phyloP scores from a whole-genome alignment of 2,113 vertebrate species.

The Malurus cyaneus region DNA sequence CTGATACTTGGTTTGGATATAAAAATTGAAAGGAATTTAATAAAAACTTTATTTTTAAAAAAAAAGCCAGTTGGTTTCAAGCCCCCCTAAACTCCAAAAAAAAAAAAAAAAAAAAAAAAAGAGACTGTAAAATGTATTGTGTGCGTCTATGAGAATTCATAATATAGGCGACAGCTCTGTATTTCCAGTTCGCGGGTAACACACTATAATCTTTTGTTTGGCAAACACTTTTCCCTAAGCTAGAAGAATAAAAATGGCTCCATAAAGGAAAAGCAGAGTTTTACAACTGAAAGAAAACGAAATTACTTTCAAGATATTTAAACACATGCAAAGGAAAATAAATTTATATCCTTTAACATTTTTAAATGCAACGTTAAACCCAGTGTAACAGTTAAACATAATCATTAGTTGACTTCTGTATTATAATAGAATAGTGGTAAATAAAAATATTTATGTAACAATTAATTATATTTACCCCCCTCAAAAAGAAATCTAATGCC shows the following conservation, averaged over 20 bases:
- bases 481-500: not conserved
- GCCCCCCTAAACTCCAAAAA: not conserved
- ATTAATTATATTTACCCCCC: not conserved
- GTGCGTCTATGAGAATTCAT: not conserved
- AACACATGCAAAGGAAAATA: not conserved
- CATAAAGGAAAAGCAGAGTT: not conserved
- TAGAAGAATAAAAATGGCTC: not conserved
- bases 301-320: not conserved
- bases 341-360: not conserved
- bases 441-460: not conserved
- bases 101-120: not conserved
- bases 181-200: rapidly evolving
- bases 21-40: not conserved
- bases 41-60: not conserved
- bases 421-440: not conserved
- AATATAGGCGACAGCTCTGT: rapidly evolving
- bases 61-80: not conserved
- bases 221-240: not conserved
- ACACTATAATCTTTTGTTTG: not conserved
- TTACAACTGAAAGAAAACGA: not conserved
- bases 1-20: not conserved
- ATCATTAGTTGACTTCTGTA: not conserved
- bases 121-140: rapidly evolving
- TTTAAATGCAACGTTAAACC: not conserved
- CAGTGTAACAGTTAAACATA: not conserved